Conservation (phyloP, 2,888 invertebrate genomes). For the Ormyrus pomaceus region DNA sequence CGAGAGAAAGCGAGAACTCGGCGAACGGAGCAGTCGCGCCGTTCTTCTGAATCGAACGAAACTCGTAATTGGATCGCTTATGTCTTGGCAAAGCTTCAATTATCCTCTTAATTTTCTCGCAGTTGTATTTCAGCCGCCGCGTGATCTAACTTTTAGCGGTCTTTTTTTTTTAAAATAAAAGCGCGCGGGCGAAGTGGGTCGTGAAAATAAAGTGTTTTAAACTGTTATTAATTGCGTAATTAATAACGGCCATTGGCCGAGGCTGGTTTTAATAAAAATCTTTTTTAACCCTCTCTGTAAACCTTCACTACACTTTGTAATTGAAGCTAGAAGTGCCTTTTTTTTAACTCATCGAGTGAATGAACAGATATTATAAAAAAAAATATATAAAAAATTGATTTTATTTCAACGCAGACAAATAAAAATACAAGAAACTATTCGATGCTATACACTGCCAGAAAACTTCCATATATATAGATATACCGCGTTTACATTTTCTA, state of each 20-base stretch:
- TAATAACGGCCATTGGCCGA: background rate
- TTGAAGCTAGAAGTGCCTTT: background rate
- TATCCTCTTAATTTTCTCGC: conserved; percentile 41
- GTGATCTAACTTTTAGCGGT: conserved; percentile 13
- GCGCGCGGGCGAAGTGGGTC: too few species aligned
- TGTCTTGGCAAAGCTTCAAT: conserved; percentile 47
- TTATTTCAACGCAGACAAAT: too few species aligned
- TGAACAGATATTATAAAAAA: background rate
- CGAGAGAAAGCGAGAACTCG: too few species aligned
- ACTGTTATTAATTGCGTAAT: conserved; percentile 9
- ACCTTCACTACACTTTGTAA: too few species aligned
- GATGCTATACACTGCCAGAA: too few species aligned
- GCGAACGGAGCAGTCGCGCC: too few species aligned
- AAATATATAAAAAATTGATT: too few species aligned
- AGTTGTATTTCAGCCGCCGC: conserved; percentile 13
- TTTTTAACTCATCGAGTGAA: background rate
- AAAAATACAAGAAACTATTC: too few species aligned
- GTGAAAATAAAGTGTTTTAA: conserved; percentile 1
- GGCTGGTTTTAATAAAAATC: background rate
- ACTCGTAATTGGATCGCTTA: conserved; percentile 48
- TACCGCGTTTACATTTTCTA: too few species aligned
- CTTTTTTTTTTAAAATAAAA: background rate
- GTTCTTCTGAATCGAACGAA: background rate
- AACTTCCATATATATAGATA: too few species aligned
- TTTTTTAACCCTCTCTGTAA: too few species aligned